A percentile compares a stretch with the other conserved stretches of the same genome.
Evolutionary conservation across 2,888 invertebrate species (phyloP).

Genomic region (Hirudinaria manillensis): DNA sequence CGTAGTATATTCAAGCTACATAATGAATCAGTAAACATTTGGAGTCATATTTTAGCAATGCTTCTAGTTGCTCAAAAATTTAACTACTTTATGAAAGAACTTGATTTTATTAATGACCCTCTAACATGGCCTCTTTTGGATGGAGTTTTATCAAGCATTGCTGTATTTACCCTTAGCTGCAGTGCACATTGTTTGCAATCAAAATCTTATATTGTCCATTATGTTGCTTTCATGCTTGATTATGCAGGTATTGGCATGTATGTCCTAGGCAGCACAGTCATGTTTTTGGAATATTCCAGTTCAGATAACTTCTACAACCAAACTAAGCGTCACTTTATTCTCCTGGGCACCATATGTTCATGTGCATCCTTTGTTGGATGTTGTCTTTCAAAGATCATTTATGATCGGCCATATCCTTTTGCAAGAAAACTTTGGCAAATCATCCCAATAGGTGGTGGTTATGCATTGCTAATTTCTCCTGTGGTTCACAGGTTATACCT

Average conservation of each 20-base stretch:
- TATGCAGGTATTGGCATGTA: conserved; percentile 53
- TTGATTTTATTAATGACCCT: conserved; percentile 47
- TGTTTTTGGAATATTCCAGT: conserved; percentile 50
- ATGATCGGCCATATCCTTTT: conserved; percentile 50
- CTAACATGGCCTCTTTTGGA: conserved; percentile 50
- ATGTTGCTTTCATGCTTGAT: conserved; percentile 52
- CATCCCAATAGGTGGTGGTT: conserved; percentile 47
- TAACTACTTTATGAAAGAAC: conserved; percentile 43
- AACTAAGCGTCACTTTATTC: conserved; percentile 43
- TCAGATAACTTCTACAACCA: conserved; percentile 44
- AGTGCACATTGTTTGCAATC: conserved; percentile 50
- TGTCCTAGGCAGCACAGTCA: conserved; percentile 51
- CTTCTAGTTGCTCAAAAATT: conserved; percentile 40
- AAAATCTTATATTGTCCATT: conserved; percentile 50
- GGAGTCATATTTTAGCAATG: conserved; percentile 50
- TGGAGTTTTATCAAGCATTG: conserved; percentile 32
- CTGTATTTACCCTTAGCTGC: conserved; percentile 19
- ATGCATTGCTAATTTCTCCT: conserved; percentile 49
- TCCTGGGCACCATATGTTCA: conserved; percentile 46
- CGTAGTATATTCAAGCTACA: conserved; percentile 50
- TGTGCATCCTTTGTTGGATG: conserved; percentile 47
- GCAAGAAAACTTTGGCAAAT: conserved; percentile 51
- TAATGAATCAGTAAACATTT: conserved; percentile 52
- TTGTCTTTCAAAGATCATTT: conserved; percentile 48
- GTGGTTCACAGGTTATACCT: conserved; percentile 46